phyloP scores from a whole-genome alignment of 92 coral and sea anemone species.

The Epizoanthus rinbou region DNA sequence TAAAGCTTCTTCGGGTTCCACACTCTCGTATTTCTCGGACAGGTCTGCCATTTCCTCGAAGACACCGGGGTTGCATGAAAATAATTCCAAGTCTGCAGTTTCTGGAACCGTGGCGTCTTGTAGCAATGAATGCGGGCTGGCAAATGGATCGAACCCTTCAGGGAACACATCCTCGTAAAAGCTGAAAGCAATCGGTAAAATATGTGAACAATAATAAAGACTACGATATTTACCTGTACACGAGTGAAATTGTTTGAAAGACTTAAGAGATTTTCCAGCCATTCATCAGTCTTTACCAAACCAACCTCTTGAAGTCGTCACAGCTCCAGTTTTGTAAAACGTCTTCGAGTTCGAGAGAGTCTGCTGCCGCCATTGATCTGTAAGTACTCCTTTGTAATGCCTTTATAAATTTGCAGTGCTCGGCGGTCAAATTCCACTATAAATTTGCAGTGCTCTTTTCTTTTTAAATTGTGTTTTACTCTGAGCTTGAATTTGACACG shows the following conservation, averaged over 20 bases:
- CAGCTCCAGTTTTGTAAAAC: slow-evolving; percentile 34
- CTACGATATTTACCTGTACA: background rate
- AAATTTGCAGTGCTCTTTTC: background rate
- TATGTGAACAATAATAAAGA: no score
- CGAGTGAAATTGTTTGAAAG: background rate
- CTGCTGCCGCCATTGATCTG: slow-evolving; percentile 3
- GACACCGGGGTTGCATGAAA: slow-evolving; percentile 39
- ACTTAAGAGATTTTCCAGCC: background rate
- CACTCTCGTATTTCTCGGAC: slow-evolving; percentile 33
- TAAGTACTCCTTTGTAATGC: background rate
- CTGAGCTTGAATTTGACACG: no score
- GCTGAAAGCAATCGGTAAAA: slow-evolving; percentile 4
- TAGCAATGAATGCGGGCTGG: background rate
- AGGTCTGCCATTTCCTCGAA: slow-evolving; percentile 35
- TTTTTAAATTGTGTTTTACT: no score
- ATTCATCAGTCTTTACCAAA: background rate
- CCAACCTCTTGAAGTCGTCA: slow-evolving; percentile 35
- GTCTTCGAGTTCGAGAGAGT: slow-evolving; percentile 14
- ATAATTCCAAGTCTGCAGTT: slow-evolving; percentile 35
- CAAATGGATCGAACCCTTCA: slow-evolving; percentile 32
- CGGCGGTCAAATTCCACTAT: background rate
- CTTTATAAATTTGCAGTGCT: background rate
- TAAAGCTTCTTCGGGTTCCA: slow-evolving; percentile 65
- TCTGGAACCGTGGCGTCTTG: slow-evolving; percentile 44
- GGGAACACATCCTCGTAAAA: slow-evolving; percentile 43